Evolutionary conservation across 2,888 invertebrate genomes (phyloP).

Genomic region (Epistrophella euchroma): DNA sequence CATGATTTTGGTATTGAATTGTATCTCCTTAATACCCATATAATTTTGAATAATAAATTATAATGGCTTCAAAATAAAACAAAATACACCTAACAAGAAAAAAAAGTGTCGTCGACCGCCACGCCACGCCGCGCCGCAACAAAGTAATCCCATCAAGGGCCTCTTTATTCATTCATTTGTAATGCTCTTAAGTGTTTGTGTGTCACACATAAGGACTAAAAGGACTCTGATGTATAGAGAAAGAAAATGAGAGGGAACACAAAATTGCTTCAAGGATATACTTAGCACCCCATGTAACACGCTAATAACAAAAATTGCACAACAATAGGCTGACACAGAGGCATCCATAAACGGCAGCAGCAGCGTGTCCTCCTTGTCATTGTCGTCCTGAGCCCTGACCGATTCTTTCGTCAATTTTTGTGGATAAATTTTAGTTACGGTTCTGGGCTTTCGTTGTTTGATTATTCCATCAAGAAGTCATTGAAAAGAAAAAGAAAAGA

Average conservation of each 20-base stretch:
- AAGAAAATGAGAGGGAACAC: slow-evolving; percentile 32
- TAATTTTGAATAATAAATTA: not conserved
- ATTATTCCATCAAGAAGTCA: slow-evolving; percentile 42
- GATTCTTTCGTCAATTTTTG: slow-evolving; percentile 21
- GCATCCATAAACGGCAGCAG: slow-evolving; percentile 7
- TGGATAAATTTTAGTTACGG: slow-evolving; percentile 35
- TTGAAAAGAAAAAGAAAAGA: not conserved
- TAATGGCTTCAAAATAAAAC: slow-evolving; percentile 4
- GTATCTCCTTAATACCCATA: not conserved
- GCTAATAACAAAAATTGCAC: slow-evolving; percentile 61
- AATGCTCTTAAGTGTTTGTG: slow-evolving; percentile 70
- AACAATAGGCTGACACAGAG: slow-evolving; percentile 59
- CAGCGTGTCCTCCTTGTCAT: slow-evolving; percentile 3
- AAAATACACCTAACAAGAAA: not conserved
- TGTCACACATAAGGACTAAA: slow-evolving; percentile 50
- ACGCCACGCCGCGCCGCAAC: slow-evolving; percentile 1
- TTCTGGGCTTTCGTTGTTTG: slow-evolving; percentile 25
- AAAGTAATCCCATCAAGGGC: slow-evolving; percentile 61
- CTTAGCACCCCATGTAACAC: slow-evolving; percentile 67
- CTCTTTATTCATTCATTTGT: slow-evolving; percentile 61
- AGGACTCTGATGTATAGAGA: not conserved
- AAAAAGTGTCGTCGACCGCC: slow-evolving; percentile 51
- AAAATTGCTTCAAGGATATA: slow-evolving; percentile 54
- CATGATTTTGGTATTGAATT: not conserved
- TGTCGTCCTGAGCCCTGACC: not conserved